These are phyloP conservation scores for Dicrostonyx torquatus DNA, from an alignment of 2,797 vertebrate species.

Conservation along the genomic window DNA sequence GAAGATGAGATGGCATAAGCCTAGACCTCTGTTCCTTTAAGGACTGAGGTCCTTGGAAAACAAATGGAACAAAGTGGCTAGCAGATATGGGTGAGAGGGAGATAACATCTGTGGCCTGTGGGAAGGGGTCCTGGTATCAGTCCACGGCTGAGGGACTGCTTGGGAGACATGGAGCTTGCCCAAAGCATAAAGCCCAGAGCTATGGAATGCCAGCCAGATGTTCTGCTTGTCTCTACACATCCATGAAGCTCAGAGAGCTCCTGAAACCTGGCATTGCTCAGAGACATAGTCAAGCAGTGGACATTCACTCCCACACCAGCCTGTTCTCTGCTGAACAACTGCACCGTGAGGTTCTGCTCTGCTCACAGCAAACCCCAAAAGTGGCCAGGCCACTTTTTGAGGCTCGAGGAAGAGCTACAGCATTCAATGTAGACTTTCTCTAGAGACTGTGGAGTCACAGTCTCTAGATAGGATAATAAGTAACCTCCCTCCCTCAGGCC, in stretches of 20 bases:
- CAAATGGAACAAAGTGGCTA: not conserved
- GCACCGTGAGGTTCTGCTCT: not conserved
- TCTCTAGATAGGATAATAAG: not conserved
- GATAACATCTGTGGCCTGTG: not conserved
- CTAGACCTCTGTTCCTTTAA: not conserved
- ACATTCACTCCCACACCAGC: not conserved
- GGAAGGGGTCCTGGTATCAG: not conserved
- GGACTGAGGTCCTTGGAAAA: not conserved
- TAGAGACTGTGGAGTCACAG: not conserved
- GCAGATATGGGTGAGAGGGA: not conserved
- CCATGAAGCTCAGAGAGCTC: not conserved
- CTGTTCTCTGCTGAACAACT: not conserved
- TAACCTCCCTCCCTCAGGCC: not conserved
- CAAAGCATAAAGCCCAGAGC: not conserved
- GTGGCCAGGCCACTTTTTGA: not conserved
- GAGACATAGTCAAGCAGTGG: not conserved
- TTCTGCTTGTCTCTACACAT: not conserved
- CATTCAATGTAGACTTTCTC: not conserved
- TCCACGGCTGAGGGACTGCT: not conserved
- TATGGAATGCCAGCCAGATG: not conserved
- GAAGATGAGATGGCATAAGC: not conserved
- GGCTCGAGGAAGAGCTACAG: not conserved
- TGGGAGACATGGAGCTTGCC: not conserved
- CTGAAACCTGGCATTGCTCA: not conserved
- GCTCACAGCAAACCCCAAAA: not conserved